phyloP scores from a whole-genome alignment of 2,888 invertebrate species.

The Drosophila demipolita region DNA sequence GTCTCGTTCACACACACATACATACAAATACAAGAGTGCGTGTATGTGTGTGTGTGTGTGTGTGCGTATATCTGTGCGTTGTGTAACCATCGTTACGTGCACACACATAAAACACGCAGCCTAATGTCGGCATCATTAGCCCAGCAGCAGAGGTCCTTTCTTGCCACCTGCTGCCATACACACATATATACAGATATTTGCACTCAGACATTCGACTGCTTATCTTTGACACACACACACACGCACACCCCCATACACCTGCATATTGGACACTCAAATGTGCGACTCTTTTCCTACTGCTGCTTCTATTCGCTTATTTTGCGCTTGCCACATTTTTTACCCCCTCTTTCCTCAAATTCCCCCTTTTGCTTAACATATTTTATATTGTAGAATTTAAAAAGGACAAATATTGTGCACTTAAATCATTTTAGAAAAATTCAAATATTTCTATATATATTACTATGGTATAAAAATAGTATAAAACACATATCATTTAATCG shows the following conservation, averaged over 20 bases:
- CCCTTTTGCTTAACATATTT: neutral
- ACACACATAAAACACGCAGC: conserved; percentile 72
- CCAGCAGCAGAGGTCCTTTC: conserved; percentile 40
- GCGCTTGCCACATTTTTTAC: conserved; percentile 35
- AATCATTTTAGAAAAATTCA: neutral
- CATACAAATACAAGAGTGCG: neutral
- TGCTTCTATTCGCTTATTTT: conserved; percentile 24
- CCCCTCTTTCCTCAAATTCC: neutral
- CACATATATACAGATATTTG: conserved; percentile 2
- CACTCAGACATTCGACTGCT: conserved; percentile 14
- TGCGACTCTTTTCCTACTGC: conserved; percentile 6
- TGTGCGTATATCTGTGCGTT: conserved; percentile 42
- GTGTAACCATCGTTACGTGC: conserved; percentile 70
- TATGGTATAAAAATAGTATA: neutral
- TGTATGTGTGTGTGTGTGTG: conserved; percentile 22
- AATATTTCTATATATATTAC: neutral
- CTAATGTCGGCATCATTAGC: conserved; percentile 78
- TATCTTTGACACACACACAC: conserved; percentile 27
- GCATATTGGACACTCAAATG: conserved; percentile 19
- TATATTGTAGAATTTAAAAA: neutral
- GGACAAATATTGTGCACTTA: neutral
- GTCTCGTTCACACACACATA: conserved; percentile 12
- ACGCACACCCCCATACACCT: conserved; percentile 34
- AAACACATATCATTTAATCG: neutral
- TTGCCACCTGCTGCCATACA: conserved; percentile 39